Evolutionary conservation across 1,140 invertebrate genomes (phyloP), one percentile per base, ranked within the genome.

Genomic region (Centruroides sculpturatus): DNA sequence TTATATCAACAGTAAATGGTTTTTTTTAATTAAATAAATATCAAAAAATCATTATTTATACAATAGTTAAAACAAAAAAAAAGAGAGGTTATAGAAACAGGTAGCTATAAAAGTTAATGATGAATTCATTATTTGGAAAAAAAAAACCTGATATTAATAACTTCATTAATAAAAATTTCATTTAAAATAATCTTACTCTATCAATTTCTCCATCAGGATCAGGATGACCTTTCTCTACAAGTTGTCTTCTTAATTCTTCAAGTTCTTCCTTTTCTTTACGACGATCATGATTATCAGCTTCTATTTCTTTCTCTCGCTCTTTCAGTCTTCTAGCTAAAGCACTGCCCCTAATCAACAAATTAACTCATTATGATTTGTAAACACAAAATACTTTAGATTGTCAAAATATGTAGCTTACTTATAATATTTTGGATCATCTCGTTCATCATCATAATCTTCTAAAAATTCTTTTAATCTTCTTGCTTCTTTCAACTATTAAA

Each of bases 391-490:
- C 46, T 11, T 57, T 52, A 35, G 12, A 35, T 8, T 8, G 12
- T 56, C 12, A 5, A 54, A 54, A 34, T 54, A 57, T 12, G 3
- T 7, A 47, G 48, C 60, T 59, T 60, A 66, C 63, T 67, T 67
- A 54, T 69, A 69, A 59, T 68, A 69, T 73, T 97, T 97, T 36
- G 86, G 80, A 73, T 98, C 96, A 75, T 98, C 92, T 55, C 91
- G 79, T 75, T 98, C 92, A 74, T 99, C 95, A 74, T 98, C 93
- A 72, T 99, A 99, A 74, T 98, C 95, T 76, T 99, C 94, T 9
- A 98, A 79, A 73, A 98, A 98, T 77, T 98, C 92, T 74, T 95
- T 94, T 11, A 99, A 78, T 50, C 89, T 80, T 75, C 92, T 90
- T 0, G 92, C 93, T 76, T 98, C 93, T 63, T 83, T 82, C 71